A percentile compares a stretch with the other conserved stretches of the same genome.
Evolutionary conservation across 2,888 invertebrate genomes (phyloP).

Genomic region (Diarsia brunnea): DNA sequence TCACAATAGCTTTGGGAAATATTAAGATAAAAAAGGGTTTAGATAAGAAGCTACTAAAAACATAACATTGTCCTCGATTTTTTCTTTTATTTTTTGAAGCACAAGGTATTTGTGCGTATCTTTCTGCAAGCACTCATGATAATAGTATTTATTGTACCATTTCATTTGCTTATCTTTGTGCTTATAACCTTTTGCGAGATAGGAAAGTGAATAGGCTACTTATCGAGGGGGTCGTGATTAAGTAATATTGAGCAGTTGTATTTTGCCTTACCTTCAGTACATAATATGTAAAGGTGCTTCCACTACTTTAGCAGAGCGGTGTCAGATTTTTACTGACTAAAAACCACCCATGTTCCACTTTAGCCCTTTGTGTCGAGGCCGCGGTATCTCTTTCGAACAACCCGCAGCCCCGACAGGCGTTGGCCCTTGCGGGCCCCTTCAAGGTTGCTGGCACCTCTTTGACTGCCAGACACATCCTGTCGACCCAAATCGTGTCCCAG

Average conservation of each 20-base stretch:
- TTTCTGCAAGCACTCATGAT: neutral
- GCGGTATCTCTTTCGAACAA: no score
- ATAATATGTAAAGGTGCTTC: neutral
- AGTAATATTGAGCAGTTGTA: neutral
- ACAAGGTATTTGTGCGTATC: neutral
- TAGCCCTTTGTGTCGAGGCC: no score
- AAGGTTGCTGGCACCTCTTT: no score
- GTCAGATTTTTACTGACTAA: no score
- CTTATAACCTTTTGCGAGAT: neutral
- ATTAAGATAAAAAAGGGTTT: neutral
- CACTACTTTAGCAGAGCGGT: no score
- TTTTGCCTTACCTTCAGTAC: neutral
- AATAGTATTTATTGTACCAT: neutral
- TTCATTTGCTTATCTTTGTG: conserved; percentile 2
- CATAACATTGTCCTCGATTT: neutral
- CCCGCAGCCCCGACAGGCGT: no score
- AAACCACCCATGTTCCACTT: no score
- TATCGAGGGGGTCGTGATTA: neutral
- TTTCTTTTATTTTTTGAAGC: neutral
- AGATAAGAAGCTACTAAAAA: neutral
- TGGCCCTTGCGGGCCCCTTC: no score
- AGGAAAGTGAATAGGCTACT: neutral
- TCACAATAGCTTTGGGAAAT: neutral
- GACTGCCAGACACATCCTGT: no score
- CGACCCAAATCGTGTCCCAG: no score